Evolutionary conservation across 2,797 vertebrate species (phyloP).

Genomic region (Paguma larvata): DNA sequence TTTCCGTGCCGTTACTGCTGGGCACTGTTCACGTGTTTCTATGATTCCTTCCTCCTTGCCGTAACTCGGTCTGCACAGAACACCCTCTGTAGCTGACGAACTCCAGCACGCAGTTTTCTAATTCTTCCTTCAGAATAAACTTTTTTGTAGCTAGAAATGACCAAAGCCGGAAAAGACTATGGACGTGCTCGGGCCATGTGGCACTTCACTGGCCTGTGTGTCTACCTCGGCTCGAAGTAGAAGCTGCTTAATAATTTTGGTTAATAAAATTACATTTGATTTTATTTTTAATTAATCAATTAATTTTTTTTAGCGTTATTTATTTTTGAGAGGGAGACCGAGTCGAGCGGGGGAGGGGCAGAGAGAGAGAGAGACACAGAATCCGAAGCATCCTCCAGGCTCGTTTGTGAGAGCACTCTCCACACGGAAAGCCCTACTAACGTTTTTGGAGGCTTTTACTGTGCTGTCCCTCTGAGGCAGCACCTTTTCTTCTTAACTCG

Average conservation of each 20-base stretch:
- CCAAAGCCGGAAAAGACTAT: neutral
- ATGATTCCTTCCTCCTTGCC: neutral
- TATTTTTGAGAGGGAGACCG: too few relatives aligned
- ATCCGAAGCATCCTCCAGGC: too few relatives aligned
- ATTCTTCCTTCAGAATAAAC: slow-evolving; percentile 30
- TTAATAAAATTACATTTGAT: neutral
- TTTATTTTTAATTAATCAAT: neutral
- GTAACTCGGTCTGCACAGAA: neutral
- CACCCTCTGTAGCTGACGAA: neutral
- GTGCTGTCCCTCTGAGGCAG: neutral
- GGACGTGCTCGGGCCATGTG: neutral
- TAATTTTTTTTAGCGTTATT: too few relatives aligned
- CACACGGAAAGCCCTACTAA: neutral
- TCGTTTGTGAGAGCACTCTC: neutral
- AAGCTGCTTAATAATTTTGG: neutral
- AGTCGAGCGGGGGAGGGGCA: too few relatives aligned
- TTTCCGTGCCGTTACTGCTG: neutral
- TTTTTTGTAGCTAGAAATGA: neutral
- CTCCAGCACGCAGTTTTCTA: neutral
- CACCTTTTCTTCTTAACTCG: neutral
- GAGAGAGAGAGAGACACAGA: too few relatives aligned
- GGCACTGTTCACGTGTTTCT: neutral
- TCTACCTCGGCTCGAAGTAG: neutral
- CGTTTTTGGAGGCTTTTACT: neutral
- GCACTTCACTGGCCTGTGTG: neutral